phyloP scores from a whole-genome alignment of 2,113 vertebrate species.

The Mionectes macconnelli region DNA sequence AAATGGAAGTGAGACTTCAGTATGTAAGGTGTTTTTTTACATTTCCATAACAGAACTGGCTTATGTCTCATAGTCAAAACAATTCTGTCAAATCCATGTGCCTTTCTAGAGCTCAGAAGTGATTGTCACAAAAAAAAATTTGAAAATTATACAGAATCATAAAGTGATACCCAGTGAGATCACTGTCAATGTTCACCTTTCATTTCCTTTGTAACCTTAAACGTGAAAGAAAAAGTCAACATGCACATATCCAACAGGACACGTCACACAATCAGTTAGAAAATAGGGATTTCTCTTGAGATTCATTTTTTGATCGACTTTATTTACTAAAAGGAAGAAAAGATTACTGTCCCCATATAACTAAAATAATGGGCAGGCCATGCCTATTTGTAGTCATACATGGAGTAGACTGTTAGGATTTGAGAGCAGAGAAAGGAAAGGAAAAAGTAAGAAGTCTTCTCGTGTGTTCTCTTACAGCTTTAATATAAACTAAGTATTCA shows the following conservation, averaged over 20 bases:
- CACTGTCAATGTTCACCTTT: background rate
- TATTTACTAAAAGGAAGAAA: background rate
- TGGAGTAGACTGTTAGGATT: background rate
- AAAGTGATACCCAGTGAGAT: background rate
- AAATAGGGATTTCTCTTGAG: background rate
- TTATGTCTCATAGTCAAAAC: background rate
- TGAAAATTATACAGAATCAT: background rate
- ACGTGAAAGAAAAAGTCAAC: background rate
- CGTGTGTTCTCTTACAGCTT: background rate
- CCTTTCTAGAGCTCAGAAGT: background rate
- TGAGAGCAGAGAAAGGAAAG: background rate
- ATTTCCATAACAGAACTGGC: background rate
- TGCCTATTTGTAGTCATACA: background rate
- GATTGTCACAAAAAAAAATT: background rate
- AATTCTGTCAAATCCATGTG: background rate
- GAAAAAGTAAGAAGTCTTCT: background rate
- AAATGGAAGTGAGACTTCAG: background rate
- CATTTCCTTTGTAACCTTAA: background rate
- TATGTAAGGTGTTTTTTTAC: background rate
- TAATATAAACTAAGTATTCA: background rate
- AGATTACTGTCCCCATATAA: background rate
- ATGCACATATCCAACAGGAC: background rate
- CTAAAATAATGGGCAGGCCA: background rate
- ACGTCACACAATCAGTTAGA: background rate
- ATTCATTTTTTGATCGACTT: background rate